These are phyloP conservation scores for Centropyge bicolor DNA, from an alignment of 2,797 vertebrate species.

Conservation along the genomic window DNA sequence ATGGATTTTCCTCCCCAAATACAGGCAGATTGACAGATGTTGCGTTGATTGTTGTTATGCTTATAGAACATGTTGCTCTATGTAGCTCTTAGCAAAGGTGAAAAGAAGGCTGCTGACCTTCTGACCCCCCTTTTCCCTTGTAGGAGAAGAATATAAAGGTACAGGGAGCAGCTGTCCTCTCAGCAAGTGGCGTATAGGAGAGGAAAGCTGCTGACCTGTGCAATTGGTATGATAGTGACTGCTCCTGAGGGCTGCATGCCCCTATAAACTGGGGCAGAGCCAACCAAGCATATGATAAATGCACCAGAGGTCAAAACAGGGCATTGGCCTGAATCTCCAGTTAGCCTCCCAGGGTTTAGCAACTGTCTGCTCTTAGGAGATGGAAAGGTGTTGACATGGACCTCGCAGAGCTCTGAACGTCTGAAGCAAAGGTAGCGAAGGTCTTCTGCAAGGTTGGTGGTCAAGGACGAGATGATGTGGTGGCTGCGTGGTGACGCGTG, in stretches of 20 bases:
- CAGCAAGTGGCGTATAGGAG: slow-evolving; percentile 62
- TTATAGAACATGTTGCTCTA: slow-evolving; percentile 23
- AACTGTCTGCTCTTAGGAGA: slow-evolving; percentile 66
- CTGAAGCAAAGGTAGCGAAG: slow-evolving; percentile 30
- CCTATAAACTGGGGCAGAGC: slow-evolving; percentile 74
- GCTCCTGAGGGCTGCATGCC: slow-evolving; percentile 61
- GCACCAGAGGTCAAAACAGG: slow-evolving; percentile 73
- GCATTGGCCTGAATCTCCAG: slow-evolving; percentile 70
- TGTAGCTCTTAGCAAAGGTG: slow-evolving; percentile 47
- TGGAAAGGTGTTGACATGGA: slow-evolving; percentile 69
- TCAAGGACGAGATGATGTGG: slow-evolving; percentile 35
- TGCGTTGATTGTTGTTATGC: background rate
- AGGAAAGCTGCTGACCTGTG: slow-evolving; percentile 71
- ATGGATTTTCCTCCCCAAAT: slow-evolving; percentile 1
- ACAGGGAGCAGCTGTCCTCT: slow-evolving; percentile 67
- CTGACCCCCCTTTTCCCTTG: slow-evolving; percentile 41
- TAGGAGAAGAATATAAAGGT: slow-evolving; percentile 42
- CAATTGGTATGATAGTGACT: slow-evolving; percentile 63
- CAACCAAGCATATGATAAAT: slow-evolving; percentile 75
- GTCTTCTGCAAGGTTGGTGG: slow-evolving; percentile 24
- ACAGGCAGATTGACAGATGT: background rate
- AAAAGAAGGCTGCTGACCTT: slow-evolving; percentile 46
- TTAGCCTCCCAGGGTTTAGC: slow-evolving; percentile 72
- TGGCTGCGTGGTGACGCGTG: slow-evolving; percentile 26
- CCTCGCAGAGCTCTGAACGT: slow-evolving; percentile 53